Evolutionary conservation across 2,888 invertebrate genomes (phyloP), one percentile per base, ranked within the genome.

Genomic region (Plebejus melissa): DNA sequence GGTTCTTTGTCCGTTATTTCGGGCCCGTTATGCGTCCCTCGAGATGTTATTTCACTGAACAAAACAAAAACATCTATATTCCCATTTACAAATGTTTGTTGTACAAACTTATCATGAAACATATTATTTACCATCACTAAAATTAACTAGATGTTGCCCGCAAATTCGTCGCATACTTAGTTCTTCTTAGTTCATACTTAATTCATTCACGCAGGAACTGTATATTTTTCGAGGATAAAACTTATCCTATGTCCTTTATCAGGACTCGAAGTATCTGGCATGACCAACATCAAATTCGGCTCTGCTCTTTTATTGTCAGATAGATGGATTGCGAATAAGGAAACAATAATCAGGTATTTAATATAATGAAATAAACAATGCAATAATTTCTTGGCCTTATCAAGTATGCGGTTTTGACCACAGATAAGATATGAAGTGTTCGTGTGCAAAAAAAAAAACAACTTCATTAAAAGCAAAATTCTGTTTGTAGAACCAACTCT

Each of bases 1-100:
- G 6, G 54, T 50, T 65, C 72, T 72, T 72, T 54, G 72, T 72
- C 72, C 72, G 32, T 72, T 72, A 71, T 71, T 71, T 71, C 71
- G 46, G 46, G 11, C 46, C 71, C 46, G 71, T 41, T 71, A 46
- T 71, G 46, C 16, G 54, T 54, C 72, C 72, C 72, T 41, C 46
- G 72, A 54, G 72, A 72, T 72, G 36, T 72, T 54, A 72, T 72
- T 72, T 72, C 54, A 32, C 72, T 32, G 46, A 72, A 72, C 72
- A 46, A 71, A 71, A 71, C 50, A 54, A 54, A 71, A 72, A 71
- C 71, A 41, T 71, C 46, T 28, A 72, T 54, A 72, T 54, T 72
- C 50, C 13, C 72, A 28, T 54, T 36, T 72, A 54, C 28, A 28
- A 72, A 72, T 32, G 50, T 72, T 54, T 54, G 46, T 28, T 22